Evolutionary conservation across 1,140 invertebrate genomes (phyloP), one percentile per base, ranked within the genome.

Genomic region (Cheumatopsyche charites): DNA sequence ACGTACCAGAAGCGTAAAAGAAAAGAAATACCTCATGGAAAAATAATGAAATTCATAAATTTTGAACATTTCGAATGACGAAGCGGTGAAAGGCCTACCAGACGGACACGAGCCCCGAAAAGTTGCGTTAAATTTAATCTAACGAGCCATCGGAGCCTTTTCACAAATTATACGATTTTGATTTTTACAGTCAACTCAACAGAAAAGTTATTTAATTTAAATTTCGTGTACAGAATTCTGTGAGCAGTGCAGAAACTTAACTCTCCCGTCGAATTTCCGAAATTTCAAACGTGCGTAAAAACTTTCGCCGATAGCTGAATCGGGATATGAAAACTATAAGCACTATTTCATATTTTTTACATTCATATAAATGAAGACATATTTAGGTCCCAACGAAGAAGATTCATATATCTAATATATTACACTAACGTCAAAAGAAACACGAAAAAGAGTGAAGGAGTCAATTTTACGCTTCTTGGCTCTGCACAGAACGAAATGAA

Each of bases 401-500:
- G 45, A 66, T 66, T 47, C 42, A 66, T 26, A 66, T 47, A 49
- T 66, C 63, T 21, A 47, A 66, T 66, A 66, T 66, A 66, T 66
- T 66, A 66, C n/a, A n/a, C 45, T 23, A 19, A 45, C 45, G 45
- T 26, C 63, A 29, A 62, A n/a, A 62, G 67, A 58, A 70, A 62
- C 29, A 21, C 36, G 25, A 29, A 71, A 71, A 62, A 62, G 52
- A 71, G 62, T 65, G 45, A 71, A 65, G 69, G 41, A 71, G 69
- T 65, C 70, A 72, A 72, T 72, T 72, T 72, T 72, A 72, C 70
- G 70, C 62, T 72, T 21, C 70, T 49, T 66, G 62, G 21, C 17
- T 67, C 49, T 49, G 58, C n/a, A 72, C 29, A 62, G 26, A 52
- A 58, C 25, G 45, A 66, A 66, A 67, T 52, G 70, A 67, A 72